Conservation (phyloP, 2,888 invertebrate species). For the Ormyrus nitidulus region DNA sequence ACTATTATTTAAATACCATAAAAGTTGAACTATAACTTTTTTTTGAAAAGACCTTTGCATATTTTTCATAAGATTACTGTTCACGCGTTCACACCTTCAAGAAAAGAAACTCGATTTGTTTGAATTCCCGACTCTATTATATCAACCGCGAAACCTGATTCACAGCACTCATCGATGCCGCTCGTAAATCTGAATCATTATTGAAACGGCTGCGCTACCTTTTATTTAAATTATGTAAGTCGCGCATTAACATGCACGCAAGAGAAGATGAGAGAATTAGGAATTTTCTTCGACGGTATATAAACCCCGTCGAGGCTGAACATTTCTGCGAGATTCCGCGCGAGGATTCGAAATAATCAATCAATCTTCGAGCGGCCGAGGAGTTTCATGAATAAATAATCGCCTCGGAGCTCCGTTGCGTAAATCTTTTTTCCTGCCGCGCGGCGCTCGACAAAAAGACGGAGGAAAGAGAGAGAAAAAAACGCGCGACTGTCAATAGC, state of each 20-base stretch:
- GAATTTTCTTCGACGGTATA: slow-evolving; percentile 4
- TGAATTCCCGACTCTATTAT: background rate
- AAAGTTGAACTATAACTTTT: too few relatives aligned
- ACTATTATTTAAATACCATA: too few relatives aligned
- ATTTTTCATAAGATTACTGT: too few relatives aligned
- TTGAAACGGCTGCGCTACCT: background rate
- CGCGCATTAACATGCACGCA: background rate
- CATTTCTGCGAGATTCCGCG: background rate
- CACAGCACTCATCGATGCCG: background rate
- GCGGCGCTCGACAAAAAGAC: background rate
- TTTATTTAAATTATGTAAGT: slow-evolving; percentile 22
- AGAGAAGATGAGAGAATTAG: slow-evolving; percentile 17
- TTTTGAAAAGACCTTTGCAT: too few relatives aligned
- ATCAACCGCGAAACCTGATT: slow-evolving; percentile 6
- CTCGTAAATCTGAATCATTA: slow-evolving; percentile 11
- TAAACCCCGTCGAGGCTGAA: background rate
- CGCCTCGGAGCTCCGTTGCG: slow-evolving; percentile 8
- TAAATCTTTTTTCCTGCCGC: slow-evolving; percentile 29
- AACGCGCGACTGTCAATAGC: background rate
- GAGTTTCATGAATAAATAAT: slow-evolving; percentile 46
- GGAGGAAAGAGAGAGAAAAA: background rate
- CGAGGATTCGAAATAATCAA: slow-evolving; percentile 36
- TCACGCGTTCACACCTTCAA: too few relatives aligned
- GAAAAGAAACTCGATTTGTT: too few relatives aligned
- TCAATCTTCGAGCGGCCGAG: background rate